These are phyloP conservation scores for Microtus pennsylvanicus DNA, from an alignment of 2,113 vertebrate species.

Conservation along the genomic window DNA sequence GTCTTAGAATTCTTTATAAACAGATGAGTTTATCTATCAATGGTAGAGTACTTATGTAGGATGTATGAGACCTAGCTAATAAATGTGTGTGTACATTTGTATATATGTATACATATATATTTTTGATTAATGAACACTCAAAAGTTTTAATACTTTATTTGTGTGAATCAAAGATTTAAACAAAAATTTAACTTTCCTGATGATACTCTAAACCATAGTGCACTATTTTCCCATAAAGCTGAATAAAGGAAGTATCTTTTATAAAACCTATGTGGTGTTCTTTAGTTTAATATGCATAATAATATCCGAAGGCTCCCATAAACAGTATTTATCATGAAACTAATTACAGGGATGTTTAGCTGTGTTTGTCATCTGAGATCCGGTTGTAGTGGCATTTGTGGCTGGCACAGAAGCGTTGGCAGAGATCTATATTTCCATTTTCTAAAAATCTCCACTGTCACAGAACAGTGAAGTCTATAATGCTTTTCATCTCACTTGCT, in stretches of 20 bases:
- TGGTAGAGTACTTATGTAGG: no score
- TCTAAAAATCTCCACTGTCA: background rate
- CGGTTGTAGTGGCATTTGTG: background rate
- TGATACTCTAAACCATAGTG: background rate
- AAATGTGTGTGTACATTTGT: background rate
- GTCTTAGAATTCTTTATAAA: background rate
- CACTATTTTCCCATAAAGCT: background rate
- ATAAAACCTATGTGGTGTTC: background rate
- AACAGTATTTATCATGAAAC: conserved; percentile 36
- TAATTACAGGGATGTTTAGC: background rate
- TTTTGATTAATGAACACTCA: background rate
- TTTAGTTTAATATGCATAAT: background rate
- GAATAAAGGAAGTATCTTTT: conserved; percentile 4
- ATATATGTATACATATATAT: background rate
- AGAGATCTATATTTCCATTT: background rate
- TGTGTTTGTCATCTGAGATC: background rate
- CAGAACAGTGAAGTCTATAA: background rate
- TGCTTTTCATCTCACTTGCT: background rate
- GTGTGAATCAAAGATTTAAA: background rate
- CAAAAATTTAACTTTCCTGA: conserved; percentile 31
- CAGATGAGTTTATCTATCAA: background rate
- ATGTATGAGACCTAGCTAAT: background rate
- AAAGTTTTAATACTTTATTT: background rate
- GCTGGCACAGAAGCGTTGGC: background rate
- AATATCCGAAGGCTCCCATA: background rate